Conservation (phyloP, 2,797 vertebrate genomes). For the Anabas testudineus region DNA sequence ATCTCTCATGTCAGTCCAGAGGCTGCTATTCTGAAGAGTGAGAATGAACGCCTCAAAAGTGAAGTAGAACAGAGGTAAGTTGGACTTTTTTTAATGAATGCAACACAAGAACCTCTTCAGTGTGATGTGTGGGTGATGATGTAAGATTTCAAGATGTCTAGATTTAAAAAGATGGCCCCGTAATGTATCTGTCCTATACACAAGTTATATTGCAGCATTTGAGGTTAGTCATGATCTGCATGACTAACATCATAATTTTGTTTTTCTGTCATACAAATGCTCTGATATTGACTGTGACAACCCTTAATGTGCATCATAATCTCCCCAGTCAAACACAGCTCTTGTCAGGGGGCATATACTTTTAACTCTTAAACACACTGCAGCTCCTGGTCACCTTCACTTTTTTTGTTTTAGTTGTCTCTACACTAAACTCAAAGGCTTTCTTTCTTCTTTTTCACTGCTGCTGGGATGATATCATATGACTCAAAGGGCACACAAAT, state of each 20-base stretch:
- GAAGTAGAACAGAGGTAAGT: conserved; percentile 91
- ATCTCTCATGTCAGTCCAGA: conserved; percentile 86
- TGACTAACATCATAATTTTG: no score
- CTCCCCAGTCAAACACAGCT: conserved; percentile 1
- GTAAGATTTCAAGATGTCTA: no score
- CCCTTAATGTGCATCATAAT: neutral
- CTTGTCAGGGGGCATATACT: neutral
- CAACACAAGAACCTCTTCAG: neutral
- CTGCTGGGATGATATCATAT: conserved; percentile 24
- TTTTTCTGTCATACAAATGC: neutral
- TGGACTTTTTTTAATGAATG: conserved; percentile 10
- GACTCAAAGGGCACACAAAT: conserved; percentile 26
- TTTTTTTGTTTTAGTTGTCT: conserved; percentile 6
- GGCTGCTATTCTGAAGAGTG: conserved; percentile 87
- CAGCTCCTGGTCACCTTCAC: neutral
- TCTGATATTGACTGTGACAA: neutral
- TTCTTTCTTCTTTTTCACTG: conserved; percentile 23
- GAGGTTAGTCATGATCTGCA: neutral
- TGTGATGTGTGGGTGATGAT: no score
- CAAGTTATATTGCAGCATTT: neutral
- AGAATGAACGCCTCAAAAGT: conserved; percentile 93
- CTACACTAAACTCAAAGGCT: conserved; percentile 20
- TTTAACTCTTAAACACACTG: conserved; percentile 5
- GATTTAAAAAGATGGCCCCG: no score
- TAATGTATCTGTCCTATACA: neutral